phyloP scores from a whole-genome alignment of 2,888 invertebrate genomes.

The Catocala nupta region DNA sequence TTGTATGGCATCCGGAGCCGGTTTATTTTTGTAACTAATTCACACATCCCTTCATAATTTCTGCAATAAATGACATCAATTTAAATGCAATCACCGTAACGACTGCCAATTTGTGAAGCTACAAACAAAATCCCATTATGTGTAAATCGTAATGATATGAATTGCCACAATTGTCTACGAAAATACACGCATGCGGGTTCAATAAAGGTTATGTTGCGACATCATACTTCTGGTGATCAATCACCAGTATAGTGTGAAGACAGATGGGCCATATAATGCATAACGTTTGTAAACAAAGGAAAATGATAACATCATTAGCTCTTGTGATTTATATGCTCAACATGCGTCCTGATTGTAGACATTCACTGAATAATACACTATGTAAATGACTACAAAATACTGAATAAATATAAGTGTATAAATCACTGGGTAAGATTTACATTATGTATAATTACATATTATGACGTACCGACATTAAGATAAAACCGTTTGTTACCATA shows the following conservation, averaged over 20 bases:
- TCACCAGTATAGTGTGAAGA: slow-evolving; percentile 41
- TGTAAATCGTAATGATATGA: slow-evolving; percentile 73
- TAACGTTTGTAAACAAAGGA: slow-evolving; percentile 25
- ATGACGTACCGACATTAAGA: too few species aligned
- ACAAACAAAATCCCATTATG: slow-evolving; percentile 71
- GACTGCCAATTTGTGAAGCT: slow-evolving; percentile 60
- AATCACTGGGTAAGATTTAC: too few species aligned
- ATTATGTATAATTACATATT: too few species aligned
- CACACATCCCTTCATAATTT: slow-evolving; percentile 53
- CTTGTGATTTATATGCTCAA: neutral
- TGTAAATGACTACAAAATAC: too few species aligned
- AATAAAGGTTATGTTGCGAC: slow-evolving; percentile 69
- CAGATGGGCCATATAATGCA: slow-evolving; percentile 22
- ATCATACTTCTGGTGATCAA: slow-evolving; percentile 61
- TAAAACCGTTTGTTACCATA: too few species aligned
- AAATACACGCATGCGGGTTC: slow-evolving; percentile 51
- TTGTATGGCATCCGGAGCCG: too few species aligned
- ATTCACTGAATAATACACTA: neutral
- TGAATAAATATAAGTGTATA: too few species aligned
- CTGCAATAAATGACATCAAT: slow-evolving; percentile 69
- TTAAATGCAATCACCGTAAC: slow-evolving; percentile 76
- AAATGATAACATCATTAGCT: slow-evolving; percentile 3
- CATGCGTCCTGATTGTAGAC: neutral
- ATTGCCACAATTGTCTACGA: slow-evolving; percentile 71
- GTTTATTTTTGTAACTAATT: neutral